Conservation (phyloP, 2,113 vertebrate species). For the Colaptes auratus region DNA sequence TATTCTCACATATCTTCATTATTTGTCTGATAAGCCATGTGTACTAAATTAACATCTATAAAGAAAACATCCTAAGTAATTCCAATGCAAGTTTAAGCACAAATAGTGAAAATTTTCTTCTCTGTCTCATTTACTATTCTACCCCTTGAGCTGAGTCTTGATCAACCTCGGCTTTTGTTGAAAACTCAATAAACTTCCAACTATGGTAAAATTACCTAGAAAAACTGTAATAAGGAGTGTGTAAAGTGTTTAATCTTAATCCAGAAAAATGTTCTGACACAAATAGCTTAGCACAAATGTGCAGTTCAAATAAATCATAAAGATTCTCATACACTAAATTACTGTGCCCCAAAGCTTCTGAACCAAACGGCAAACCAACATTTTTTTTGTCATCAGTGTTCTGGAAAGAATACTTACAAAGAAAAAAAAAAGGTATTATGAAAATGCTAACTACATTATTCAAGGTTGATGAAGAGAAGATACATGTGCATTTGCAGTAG, state of each 20-base stretch:
- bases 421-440: background rate
- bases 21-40: background rate
- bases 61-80: background rate
- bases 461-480: background rate
- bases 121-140: background rate
- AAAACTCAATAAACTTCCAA: background rate
- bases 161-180: background rate
- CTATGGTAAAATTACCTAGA: background rate
- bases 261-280: background rate
- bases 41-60: background rate
- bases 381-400: background rate
- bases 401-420: too few relatives aligned
- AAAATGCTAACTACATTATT: background rate
- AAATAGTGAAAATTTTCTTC: background rate
- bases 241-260: background rate
- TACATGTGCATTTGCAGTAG: accelerated
- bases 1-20: background rate
- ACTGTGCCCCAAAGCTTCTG: background rate
- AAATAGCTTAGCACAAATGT: background rate
- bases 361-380: background rate
- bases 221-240: background rate
- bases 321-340: background rate
- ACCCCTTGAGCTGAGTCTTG: background rate
- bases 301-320: background rate
- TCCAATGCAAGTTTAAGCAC: background rate